Percentiles rank a stretch among this genome's conserved stretches.
phyloP scores from a whole-genome alignment of 2,797 vertebrate genomes.

The Otolemur crassicaudatus region DNA sequence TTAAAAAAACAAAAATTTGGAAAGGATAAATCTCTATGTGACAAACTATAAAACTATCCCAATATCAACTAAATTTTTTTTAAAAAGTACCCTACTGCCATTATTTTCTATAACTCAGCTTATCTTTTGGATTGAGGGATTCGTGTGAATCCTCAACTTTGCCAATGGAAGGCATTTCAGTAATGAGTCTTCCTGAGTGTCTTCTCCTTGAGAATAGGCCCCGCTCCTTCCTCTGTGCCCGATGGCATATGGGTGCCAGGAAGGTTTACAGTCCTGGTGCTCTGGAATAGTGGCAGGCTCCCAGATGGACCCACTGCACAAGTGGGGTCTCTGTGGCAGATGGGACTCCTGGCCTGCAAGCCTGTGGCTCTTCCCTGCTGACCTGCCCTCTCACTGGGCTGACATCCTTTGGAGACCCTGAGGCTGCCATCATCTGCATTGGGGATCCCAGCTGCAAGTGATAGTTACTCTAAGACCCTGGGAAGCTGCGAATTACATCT shows the following conservation, averaged over 20 bases:
- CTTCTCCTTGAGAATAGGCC: not conserved
- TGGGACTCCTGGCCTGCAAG: not conserved
- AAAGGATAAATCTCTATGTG: not conserved
- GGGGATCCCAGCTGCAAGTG: not conserved
- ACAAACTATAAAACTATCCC: not conserved
- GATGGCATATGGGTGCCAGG: not conserved
- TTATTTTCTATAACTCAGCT: not conserved
- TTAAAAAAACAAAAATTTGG: not conserved
- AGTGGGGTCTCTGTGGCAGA: not conserved
- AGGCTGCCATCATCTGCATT: not conserved
- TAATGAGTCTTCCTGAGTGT: not conserved
- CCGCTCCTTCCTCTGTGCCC: not conserved
- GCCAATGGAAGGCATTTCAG: not conserved
- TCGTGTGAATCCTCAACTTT: not conserved
- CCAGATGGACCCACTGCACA: fast-evolving
- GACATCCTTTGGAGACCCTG: not conserved
- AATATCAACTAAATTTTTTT: not conserved
- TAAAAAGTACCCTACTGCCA: no score
- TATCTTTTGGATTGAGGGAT: not conserved
- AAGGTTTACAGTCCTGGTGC: not conserved
- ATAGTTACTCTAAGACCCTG: not conserved
- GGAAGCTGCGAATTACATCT: not conserved
- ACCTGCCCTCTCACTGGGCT: not conserved
- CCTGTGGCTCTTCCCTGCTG: not conserved
- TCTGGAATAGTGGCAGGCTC: not conserved